A percentile compares a stretch with the other conserved stretches of the same genome.
These are phyloP conservation scores for Lonchura striata DNA, from an alignment of 2,113 vertebrate genomes.

Conservation along the genomic window DNA sequence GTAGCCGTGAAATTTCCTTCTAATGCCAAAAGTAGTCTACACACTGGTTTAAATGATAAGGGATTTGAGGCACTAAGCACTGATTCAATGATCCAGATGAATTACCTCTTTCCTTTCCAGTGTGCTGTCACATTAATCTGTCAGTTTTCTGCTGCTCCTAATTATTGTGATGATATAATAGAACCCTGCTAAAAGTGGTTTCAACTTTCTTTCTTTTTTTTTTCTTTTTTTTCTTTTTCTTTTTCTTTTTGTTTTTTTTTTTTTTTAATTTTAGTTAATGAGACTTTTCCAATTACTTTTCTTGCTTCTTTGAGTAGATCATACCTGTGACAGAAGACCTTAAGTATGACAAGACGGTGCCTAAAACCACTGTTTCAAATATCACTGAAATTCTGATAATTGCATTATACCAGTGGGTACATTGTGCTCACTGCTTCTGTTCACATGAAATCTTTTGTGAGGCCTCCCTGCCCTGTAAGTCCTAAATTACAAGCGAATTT, in stretches of 20 bases:
- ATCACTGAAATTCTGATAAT: background rate
- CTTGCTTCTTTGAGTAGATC: background rate
- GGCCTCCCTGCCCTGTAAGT: background rate
- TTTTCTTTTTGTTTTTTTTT: too few relatives aligned
- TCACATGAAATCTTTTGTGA: background rate
- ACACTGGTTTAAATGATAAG: background rate
- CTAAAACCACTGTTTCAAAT: constrained; percentile 5
- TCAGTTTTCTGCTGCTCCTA: background rate
- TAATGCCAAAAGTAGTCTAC: background rate
- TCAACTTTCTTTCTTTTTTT: background rate
- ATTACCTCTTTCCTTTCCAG: background rate
- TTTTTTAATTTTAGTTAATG: background rate
- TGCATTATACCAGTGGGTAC: background rate
- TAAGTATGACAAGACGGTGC: background rate
- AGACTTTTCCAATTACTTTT: background rate
- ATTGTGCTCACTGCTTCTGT: background rate
- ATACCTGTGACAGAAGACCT: background rate
- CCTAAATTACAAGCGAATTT: background rate
- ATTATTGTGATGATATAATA: background rate
- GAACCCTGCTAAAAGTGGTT: background rate
- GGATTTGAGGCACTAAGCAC: background rate
- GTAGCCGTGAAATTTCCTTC: background rate
- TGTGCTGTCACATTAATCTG: background rate
- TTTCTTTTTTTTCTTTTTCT: fast-evolving
- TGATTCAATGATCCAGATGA: background rate